phyloP scores from a whole-genome alignment of 2,797 vertebrate genomes.

The Poeciliopsis presidionis region DNA sequence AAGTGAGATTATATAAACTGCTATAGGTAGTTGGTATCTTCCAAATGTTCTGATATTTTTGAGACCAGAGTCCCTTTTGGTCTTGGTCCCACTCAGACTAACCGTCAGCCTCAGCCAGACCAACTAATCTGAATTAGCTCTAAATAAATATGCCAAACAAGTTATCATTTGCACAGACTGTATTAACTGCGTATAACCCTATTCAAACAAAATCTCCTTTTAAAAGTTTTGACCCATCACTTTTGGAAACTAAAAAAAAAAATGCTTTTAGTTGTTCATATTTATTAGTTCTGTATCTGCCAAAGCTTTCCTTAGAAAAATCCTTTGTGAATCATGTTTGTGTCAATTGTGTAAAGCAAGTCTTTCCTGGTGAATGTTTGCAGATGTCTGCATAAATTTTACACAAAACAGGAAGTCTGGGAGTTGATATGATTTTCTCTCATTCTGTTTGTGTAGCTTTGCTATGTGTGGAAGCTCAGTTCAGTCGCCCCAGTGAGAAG shows the following conservation, averaged over 20 bases:
- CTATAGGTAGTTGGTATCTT: not conserved
- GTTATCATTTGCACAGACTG: not conserved
- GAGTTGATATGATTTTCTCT: conserved; percentile 42
- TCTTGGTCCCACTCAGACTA: not conserved
- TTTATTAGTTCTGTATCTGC: not conserved
- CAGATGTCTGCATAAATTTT: conserved; percentile 39
- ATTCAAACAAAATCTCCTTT: not conserved
- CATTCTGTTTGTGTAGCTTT: conserved; percentile 34
- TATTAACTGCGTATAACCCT: not conserved
- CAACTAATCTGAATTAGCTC: not conserved
- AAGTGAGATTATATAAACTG: not conserved
- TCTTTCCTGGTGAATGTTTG: not conserved
- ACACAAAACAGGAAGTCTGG: conserved; percentile 42
- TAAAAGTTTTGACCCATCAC: not conserved
- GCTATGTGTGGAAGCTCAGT: conserved; percentile 51
- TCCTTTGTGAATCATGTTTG: not conserved
- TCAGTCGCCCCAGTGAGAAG: conserved; percentile 46
- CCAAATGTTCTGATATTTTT: not conserved
- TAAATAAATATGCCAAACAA: not conserved
- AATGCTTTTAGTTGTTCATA: not conserved
- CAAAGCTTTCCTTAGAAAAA: conserved; percentile 11
- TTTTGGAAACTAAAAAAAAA: not conserved
- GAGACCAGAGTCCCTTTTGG: not conserved
- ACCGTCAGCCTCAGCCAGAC: not conserved
- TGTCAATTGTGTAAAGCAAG: not conserved